These are phyloP conservation scores for Montifringilla adamsi DNA, from an alignment of 2,113 vertebrate species.

Conservation along the genomic window DNA sequence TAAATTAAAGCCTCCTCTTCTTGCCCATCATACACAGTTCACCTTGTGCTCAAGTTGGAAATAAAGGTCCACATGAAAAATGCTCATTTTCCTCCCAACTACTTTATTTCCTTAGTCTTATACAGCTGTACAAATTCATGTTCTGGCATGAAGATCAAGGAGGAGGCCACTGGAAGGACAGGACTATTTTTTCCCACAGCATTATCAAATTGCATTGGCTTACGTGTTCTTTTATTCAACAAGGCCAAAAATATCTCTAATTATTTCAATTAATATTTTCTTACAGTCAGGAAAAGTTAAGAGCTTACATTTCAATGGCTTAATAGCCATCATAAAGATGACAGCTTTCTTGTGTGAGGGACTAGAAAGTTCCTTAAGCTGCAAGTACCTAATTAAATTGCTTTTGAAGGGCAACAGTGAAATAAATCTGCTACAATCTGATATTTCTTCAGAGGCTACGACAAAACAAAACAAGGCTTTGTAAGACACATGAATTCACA, in stretches of 20 bases:
- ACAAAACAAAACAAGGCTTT: neutral
- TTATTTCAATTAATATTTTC: neutral
- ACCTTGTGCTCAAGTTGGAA: neutral
- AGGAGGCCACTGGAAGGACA: neutral
- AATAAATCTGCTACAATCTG: neutral
- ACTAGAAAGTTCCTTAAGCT: neutral
- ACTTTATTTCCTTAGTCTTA: neutral
- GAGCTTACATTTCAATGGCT: neutral
- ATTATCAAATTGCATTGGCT: neutral
- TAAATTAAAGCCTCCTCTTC: neutral
- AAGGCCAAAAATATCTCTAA: neutral
- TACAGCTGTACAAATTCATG: neutral
- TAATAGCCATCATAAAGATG: neutral
- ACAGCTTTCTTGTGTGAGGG: neutral
- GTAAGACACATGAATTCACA: neutral
- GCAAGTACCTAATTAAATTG: neutral
- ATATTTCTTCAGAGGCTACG: neutral
- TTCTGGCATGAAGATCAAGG: neutral
- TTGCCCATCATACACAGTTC: neutral
- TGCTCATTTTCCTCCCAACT: neutral
- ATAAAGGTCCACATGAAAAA: neutral
- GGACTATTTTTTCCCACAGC: conserved; percentile 1
- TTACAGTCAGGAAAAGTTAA: neutral
- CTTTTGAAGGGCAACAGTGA: neutral
- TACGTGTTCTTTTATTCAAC: neutral